These are phyloP conservation scores for Scolopax mira DNA, from an alignment of 2,113 vertebrate genomes.

Conservation along the genomic window DNA sequence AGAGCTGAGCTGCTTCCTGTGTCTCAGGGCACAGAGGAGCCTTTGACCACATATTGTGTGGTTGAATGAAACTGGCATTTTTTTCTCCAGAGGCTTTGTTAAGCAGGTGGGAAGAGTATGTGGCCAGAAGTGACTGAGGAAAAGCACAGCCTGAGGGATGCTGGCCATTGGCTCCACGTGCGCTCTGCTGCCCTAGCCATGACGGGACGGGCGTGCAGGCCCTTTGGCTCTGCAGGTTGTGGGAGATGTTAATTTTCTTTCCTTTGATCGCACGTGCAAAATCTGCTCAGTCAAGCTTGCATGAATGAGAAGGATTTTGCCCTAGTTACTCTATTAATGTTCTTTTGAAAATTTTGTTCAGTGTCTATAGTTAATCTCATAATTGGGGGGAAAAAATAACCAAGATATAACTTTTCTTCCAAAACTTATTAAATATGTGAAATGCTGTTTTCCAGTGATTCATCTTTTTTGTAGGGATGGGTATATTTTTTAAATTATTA, in stretches of 20 bases:
- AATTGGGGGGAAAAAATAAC: neutral
- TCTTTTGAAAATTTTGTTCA: neutral
- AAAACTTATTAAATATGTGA: neutral
- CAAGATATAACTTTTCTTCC: neutral
- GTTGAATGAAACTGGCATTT: neutral
- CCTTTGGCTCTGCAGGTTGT: neutral
- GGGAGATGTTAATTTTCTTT: neutral
- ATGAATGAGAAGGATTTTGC: neutral
- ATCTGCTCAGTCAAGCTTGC: neutral
- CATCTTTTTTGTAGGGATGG: neutral
- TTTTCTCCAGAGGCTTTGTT: neutral
- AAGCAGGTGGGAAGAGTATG: neutral
- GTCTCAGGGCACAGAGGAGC: neutral
- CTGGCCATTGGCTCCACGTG: fast-evolving
- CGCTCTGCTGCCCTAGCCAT: fast-evolving
- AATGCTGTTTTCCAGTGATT: neutral
- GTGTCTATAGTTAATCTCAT: fast-evolving
- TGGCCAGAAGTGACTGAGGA: neutral
- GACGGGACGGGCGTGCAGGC: neutral
- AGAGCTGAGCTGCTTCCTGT: neutral
- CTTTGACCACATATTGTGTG: neutral
- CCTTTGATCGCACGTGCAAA: neutral
- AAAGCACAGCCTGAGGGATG: neutral
- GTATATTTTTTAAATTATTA: neutral
- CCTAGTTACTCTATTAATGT: fast-evolving